A percentile compares a stretch with the other conserved stretches of the same genome.
Evolutionary conservation across 30 jellyfish, hydroid and myxozoan genomes (phyloP).

Genomic region (Chrysaora quinquecirrha): DNA sequence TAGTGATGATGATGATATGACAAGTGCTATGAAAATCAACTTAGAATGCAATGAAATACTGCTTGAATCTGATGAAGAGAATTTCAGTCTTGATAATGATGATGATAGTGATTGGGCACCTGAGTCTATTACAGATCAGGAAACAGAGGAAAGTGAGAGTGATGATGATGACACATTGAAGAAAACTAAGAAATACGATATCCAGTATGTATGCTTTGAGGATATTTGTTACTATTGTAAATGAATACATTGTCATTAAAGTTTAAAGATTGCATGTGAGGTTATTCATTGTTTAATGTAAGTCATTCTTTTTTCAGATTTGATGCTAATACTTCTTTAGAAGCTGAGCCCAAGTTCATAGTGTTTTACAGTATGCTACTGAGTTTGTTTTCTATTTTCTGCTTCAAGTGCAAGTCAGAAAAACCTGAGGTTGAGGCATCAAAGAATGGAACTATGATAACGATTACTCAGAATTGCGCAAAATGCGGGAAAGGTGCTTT

Average conservation of each 20-base stretch:
- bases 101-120: no score
- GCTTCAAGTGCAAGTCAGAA: slow-evolving; percentile 36
- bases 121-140: background rate
- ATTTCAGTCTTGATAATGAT: no score
- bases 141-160: background rate
- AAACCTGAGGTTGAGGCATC: background rate
- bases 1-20: no score
- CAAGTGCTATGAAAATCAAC: no score
- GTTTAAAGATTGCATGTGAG: background rate
- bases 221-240: background rate
- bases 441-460: slow-evolving; percentile 50
- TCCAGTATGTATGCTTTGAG: background rate
- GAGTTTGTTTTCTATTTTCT: slow-evolving; percentile 31
- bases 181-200: background rate
- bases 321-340: slow-evolving; percentile 18
- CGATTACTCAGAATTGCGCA: slow-evolving; percentile 21
- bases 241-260: background rate
- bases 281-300: background rate
- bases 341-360: slow-evolving; percentile 34
- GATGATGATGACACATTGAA: no score
- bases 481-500: slow-evolving; percentile 19
- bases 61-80: no score
- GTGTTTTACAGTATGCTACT: slow-evolving; percentile 45
- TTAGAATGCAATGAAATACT: no score
- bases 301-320: slow-evolving; percentile 12